Base-by-base conservation (phyloP, 2,888 invertebrate species). In the Xanthia icteritia region DNA sequence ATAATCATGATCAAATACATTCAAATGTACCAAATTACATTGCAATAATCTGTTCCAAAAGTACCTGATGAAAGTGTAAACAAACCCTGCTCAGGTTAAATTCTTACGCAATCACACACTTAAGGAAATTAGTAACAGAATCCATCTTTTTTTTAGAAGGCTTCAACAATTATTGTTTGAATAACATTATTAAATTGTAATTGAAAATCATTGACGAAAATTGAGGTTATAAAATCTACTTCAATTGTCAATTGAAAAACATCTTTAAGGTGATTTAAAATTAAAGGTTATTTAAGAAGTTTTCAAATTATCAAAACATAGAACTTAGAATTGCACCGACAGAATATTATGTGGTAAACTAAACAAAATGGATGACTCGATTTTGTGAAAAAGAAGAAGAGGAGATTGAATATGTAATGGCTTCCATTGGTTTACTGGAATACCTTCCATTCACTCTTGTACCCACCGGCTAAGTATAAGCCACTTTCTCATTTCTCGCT, bases 1-100 rank as follows among this genome's bases (percentile, higher is more conserved):
- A 93, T 54, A 83, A 76, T 31, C 31, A 45, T n/a, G 17, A 68
- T 64, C 39, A 64, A 64, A 23, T 64, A 64, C 17, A 17, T 42
- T 64, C 17, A 64, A 17, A 39, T 36, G 63, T 63, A 36, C 23
- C 36, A 23, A 63, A 63, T 63, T 15, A 51, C 36, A 17, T 5
- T n/a, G 6, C 36, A 23, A 48, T 58, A n/a, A n/a, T n/a, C n/a
- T 51, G 48, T 17, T 48, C 17, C 17, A 48, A 17, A 48, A 17
- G 17, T 48, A 48, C 17, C n/a, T n/a, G n/a, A n/a, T 48, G 15
- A 48, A 48, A 48, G 48, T 48, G 48, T 48, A 48, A 48, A 48
- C 5, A 48, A 5, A 48, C 5, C 51, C 20, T 23, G 51, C 20
- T 51, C 20, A 8, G 51, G 9, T 23, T 23, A 54, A 23, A 54